phyloP scores from a whole-genome alignment of 2,888 invertebrate species.

The Lasiommata megera region DNA sequence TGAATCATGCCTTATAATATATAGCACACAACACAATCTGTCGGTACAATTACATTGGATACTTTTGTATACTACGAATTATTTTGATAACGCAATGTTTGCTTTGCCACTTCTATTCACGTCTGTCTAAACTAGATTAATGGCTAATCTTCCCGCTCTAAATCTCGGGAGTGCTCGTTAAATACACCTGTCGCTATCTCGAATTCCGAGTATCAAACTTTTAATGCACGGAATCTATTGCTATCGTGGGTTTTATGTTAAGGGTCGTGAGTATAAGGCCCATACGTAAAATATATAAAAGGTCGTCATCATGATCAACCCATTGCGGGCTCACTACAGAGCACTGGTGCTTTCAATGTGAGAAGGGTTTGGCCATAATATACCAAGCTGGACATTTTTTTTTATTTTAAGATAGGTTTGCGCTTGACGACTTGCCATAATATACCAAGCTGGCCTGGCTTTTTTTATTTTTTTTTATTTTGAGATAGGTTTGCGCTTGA shows the following conservation, averaged over 20 bases:
- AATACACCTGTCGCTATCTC: slow-evolving; percentile 75
- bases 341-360: no score
- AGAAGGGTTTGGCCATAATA: no score
- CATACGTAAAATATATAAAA: no score
- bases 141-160: slow-evolving; percentile 68
- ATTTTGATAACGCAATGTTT: slow-evolving; percentile 58
- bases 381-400: no score
- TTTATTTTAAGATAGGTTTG: no score
- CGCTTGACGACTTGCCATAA: no score
- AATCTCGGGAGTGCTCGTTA: slow-evolving; percentile 71
- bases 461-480: no score
- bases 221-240: slow-evolving; percentile 48
- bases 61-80: slow-evolving; percentile 41
- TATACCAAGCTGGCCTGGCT: no score
- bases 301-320: no score
- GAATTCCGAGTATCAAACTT: slow-evolving; percentile 64
- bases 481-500: no score
- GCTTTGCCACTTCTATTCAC: slow-evolving; percentile 60
- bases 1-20: slow-evolving; percentile 2
- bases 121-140: slow-evolving; percentile 73
- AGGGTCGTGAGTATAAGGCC: background rate
- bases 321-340: no score
- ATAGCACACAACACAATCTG: slow-evolving; percentile 7
- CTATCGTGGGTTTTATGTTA: slow-evolving; percentile 1
- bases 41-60: slow-evolving; percentile 24